Conservation (phyloP, 2,888 invertebrate species). For the Odontothrips loti region DNA sequence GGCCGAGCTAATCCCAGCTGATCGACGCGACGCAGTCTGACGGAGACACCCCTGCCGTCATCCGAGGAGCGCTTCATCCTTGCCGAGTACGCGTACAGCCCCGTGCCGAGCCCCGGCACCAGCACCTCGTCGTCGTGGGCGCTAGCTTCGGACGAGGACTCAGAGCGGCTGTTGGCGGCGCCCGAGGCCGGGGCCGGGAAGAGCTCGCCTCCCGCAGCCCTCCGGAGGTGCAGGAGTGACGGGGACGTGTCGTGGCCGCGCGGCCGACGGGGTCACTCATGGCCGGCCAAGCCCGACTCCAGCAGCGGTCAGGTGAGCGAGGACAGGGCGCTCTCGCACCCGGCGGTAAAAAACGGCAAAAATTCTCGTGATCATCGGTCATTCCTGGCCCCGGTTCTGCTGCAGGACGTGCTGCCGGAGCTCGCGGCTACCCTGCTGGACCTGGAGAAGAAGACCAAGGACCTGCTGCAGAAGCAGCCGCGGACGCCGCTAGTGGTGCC, state of each 20-base stretch:
- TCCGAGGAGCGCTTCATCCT: conserved; percentile 13
- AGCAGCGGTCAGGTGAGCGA: not conserved
- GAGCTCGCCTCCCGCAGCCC: not conserved
- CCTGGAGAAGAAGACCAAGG: not conserved
- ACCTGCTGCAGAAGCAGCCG: not conserved
- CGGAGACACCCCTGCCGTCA: not conserved
- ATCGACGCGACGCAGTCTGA: not conserved
- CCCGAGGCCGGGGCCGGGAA: no score
- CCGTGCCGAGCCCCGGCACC: not conserved
- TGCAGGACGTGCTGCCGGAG: not conserved
- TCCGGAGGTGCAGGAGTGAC: not conserved
- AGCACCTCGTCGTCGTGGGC: conserved; percentile 9
- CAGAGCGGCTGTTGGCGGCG: not conserved
- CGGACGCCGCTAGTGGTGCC: not conserved
- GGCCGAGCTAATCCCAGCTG: not conserved
- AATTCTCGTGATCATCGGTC: no score
- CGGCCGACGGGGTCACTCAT: not conserved
- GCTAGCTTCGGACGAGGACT: not conserved
- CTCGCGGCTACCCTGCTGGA: not conserved
- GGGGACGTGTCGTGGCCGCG: not conserved
- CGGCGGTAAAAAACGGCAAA: no score
- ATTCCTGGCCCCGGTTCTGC: not conserved
- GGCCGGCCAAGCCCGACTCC: not conserved
- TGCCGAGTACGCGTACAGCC: conserved; percentile 8
- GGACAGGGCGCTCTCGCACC: not conserved